Evolutionary conservation across 2,113 vertebrate genomes (phyloP).

Genomic region (Dicentrarchus labrax): DNA sequence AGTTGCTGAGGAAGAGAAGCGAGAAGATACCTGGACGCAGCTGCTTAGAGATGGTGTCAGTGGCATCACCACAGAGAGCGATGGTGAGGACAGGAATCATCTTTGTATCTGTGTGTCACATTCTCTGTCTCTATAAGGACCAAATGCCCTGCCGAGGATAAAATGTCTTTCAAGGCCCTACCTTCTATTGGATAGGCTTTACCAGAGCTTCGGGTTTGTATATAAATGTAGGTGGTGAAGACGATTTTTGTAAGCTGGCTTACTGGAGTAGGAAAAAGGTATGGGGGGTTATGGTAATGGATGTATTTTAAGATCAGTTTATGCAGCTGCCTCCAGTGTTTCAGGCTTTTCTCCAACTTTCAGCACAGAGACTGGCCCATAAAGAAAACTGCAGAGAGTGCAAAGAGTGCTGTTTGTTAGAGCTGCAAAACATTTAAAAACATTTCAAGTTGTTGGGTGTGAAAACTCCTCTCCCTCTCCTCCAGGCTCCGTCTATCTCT

Average conservation of each 20-base stretch:
- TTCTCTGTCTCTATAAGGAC: background rate
- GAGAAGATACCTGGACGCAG: conserved; percentile 71
- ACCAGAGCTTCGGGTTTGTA: too few species aligned
- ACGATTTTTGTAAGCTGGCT: too few species aligned
- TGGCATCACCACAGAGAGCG: conserved; percentile 76
- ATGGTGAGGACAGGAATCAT: conserved; percentile 53
- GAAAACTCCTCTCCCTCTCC: background rate
- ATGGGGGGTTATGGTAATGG: too few species aligned
- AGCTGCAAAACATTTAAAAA: background rate
- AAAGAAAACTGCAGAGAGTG: too few species aligned
- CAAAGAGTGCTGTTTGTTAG: background rate
- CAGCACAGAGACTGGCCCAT: too few species aligned
- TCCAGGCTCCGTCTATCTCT: conserved; percentile 79
- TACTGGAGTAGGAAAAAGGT: too few species aligned
- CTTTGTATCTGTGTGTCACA: background rate
- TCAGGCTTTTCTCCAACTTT: too few species aligned
- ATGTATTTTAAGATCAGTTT: too few species aligned
- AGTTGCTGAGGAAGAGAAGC: conserved; percentile 1
- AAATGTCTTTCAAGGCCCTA: too few species aligned
- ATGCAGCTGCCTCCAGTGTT: too few species aligned
- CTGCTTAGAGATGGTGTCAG: conserved; percentile 77
- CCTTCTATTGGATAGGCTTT: too few species aligned
- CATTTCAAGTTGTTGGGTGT: background rate
- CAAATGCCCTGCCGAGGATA: background rate
- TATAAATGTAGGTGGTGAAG: too few species aligned